Evolutionary conservation across 1,140 invertebrate genomes (phyloP).

Genomic region (Megalonaias nervosa): DNA sequence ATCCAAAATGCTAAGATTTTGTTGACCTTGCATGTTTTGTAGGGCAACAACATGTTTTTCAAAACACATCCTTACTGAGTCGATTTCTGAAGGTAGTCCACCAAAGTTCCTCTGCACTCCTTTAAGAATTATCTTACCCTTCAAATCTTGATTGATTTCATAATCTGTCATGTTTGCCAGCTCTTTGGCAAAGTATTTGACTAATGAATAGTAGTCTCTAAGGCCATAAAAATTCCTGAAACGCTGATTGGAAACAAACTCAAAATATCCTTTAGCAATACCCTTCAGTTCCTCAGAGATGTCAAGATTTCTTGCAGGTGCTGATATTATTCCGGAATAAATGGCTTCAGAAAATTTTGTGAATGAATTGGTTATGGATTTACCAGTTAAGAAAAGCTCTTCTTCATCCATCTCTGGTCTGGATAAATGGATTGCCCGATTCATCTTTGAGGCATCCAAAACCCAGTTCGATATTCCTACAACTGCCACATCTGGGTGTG

Average conservation of each 20-base stretch:
- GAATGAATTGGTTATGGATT: conserved; percentile 27
- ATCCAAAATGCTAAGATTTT: conserved; percentile 11
- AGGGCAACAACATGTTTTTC: neutral
- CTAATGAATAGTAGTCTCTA: conserved; percentile 55
- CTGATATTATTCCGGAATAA: neutral
- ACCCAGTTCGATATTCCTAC: conserved; percentile 60
- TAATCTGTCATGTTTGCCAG: neutral
- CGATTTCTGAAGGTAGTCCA: conserved; percentile 28
- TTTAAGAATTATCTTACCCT: conserved; percentile 28
- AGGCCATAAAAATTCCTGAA: conserved; percentile 59
- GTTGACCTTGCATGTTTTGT: neutral
- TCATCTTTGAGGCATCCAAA: conserved; percentile 56
- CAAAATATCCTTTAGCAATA: neutral
- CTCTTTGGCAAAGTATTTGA: conserved; percentile 33
- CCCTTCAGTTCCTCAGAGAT: neutral
- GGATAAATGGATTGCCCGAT: too few species aligned
- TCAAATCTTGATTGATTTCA: neutral
- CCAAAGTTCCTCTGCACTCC: conserved; percentile 49
- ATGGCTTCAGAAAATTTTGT: neutral
- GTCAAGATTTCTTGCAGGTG: neutral
- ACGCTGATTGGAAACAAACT: conserved; percentile 23
- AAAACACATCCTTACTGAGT: conserved; percentile 13
- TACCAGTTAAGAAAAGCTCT: conserved; percentile 40
- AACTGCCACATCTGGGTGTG: conserved; percentile 44
- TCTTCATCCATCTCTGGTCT: conserved; percentile 46